Base-by-base conservation (phyloP, 2,113 vertebrate genomes). In the Xiphophorus hellerii region DNA sequence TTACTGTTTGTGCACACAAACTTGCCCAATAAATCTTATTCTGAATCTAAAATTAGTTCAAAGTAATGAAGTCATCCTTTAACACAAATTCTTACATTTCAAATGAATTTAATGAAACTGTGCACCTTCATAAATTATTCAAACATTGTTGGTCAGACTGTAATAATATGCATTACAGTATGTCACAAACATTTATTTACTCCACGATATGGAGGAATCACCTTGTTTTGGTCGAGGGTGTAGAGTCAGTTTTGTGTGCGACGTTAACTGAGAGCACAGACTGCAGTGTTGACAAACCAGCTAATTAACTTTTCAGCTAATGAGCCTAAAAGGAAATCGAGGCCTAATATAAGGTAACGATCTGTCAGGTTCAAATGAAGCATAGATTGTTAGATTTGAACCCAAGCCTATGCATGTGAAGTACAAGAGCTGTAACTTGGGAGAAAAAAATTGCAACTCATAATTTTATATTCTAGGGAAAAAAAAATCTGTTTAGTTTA, bases 271-370 rank as follows among this genome's bases (percentile, higher is more conserved):
- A 61, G 64, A 66, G 60, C 33, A 58, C 66, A 83, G 62, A n/a
- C 71, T 60, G 74, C 42, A 29, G 71, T 72, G 71, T 77, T 77
- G 82, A 88, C 79, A 77, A 73, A 76, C 62, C 37, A 15, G 60
- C 74, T 89, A 92, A 90, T 90, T 86, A 88, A 74, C 79, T 67
- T 72, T 64, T 75, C 64, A n/a, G 69, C 70, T 82, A 81, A 82
- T 62, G 37, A 84, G 84, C 25, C 33, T 27, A 66, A 76, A 77
- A 22, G 39, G 29, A 68, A 89, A 76, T 71, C 33, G 75, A 71
- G 81, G n/a, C 3, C 27, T 39, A 65, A 68, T 51, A 25, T n/a
- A 20, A 28, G 33, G 14, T 54, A 73, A 71, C 63, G 22, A 73
- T n/a, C 31, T 60, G 44, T 15, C 17, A 66, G 62, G 42, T 37